A percentile compares a stretch with the other conserved stretches of the same genome.
phyloP scores from a whole-genome alignment of 2,113 vertebrate genomes.

The Acrocephalus kingi region DNA sequence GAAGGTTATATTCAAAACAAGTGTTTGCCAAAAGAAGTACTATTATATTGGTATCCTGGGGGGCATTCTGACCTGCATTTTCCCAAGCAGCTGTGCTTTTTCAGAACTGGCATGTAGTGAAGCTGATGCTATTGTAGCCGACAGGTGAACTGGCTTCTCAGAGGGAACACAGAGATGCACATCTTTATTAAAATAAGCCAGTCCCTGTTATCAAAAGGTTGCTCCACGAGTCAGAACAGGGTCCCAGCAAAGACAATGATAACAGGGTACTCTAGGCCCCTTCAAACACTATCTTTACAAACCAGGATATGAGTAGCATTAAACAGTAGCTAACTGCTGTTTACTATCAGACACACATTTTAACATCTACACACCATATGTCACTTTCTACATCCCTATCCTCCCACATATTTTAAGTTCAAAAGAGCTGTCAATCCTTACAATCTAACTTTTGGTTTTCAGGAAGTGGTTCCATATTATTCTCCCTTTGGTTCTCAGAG shows the following conservation, averaged over 20 bases:
- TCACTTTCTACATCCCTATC: not conserved
- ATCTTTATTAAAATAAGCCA: slow-evolving; percentile 12
- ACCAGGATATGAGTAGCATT: not conserved
- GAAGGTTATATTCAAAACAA: not conserved
- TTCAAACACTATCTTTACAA: not conserved
- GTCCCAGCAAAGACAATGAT: not conserved
- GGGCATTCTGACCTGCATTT: not conserved
- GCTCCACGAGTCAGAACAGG: not conserved
- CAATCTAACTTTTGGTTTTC: not conserved
- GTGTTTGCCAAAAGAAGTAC: not conserved
- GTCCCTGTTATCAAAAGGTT: not conserved
- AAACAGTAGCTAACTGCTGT: not conserved
- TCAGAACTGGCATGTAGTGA: not conserved
- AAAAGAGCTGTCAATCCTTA: not conserved
- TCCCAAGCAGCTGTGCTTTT: not conserved
- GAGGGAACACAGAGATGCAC: fast-evolving
- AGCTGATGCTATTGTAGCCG: not conserved
- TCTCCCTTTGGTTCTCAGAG: not conserved
- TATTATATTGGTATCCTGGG: not conserved
- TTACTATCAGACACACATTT: not conserved
- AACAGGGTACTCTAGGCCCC: not conserved
- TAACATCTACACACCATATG: not conserved
- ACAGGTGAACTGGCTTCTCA: not conserved
- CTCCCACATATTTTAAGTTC: not conserved
- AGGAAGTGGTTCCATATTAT: not conserved